Evolutionary conservation across 2,113 vertebrate genomes (phyloP).

Genomic region (Malurus elegans): DNA sequence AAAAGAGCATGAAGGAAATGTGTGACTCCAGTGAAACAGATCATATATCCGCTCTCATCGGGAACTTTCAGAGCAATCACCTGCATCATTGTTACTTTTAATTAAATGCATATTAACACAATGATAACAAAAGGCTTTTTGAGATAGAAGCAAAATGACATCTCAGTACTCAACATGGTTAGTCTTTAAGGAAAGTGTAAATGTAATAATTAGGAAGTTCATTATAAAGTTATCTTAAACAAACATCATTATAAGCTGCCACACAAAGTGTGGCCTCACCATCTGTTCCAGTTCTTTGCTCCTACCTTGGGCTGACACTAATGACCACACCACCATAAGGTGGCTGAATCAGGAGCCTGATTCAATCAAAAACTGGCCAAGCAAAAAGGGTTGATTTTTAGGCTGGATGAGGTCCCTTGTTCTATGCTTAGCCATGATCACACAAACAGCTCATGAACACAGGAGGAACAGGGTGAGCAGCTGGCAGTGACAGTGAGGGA

Average conservation of each 20-base stretch:
- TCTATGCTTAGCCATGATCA: background rate
- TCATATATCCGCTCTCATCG: background rate
- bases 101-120: background rate
- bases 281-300: background rate
- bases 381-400: background rate
- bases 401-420: background rate
- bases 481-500: fast-evolving
- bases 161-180: background rate
- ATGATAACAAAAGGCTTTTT: background rate
- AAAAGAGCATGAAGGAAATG: fast-evolving
- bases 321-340: fast-evolving
- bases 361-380: background rate
- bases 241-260: background rate
- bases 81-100: background rate
- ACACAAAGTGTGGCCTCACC: background rate
- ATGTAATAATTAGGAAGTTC: background rate
- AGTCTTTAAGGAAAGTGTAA: background rate
- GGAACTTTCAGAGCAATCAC: background rate
- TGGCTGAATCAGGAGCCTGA: background rate
- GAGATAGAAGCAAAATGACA: background rate
- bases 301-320: background rate
- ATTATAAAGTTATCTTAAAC: background rate
- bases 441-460: background rate
- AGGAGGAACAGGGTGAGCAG: background rate
- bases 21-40: background rate